A percentile compares a stretch with the other conserved stretches of the same genome.
phyloP scores from a whole-genome alignment of 2,888 invertebrate genomes.

The Lacanobia oleracea region DNA sequence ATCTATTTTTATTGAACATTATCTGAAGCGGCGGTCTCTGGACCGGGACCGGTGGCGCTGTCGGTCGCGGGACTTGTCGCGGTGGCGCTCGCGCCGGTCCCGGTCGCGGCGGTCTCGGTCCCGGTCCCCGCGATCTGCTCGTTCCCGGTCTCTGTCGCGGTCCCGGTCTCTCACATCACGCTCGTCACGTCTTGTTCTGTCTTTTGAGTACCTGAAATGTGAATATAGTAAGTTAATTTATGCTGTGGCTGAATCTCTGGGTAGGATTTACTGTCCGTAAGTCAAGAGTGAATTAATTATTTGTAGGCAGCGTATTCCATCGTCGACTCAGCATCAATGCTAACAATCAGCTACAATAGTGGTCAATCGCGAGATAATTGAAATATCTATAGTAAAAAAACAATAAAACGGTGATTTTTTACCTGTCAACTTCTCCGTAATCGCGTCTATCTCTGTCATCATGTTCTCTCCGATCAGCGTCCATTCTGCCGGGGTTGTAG shows the following conservation, averaged over 20 bases:
- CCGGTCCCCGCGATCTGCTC: constrained; percentile 69
- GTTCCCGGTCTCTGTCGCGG: constrained; percentile 72
- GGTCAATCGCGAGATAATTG: no score
- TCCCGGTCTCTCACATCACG: constrained; percentile 78
- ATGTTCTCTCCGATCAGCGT: constrained; percentile 84
- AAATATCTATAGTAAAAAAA: no score
- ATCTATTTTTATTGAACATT: constrained; percentile 71
- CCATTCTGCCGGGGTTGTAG: constrained; percentile 78
- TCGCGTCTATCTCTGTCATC: constrained; percentile 85
- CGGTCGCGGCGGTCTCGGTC: constrained; percentile 66
- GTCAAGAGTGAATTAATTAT: no score
- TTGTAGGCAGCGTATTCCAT: no score
- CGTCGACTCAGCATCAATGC: no score
- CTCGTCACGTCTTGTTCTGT: constrained; percentile 84
- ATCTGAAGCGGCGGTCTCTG: constrained; percentile 85
- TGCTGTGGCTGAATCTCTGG: no score
- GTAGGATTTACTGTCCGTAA: no score
- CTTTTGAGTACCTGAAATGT: constrained; percentile 84
- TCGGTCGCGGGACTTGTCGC: constrained; percentile 77
- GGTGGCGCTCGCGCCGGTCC: constrained; percentile 75
- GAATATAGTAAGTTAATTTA: no score
- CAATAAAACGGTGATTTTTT: background rate
- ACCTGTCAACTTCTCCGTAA: constrained; percentile 83
- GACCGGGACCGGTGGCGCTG: constrained; percentile 81
- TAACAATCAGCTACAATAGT: no score